Base-by-base conservation (phyloP, 1,140 invertebrate genomes). In the Pollicipes pollicipes region DNA sequence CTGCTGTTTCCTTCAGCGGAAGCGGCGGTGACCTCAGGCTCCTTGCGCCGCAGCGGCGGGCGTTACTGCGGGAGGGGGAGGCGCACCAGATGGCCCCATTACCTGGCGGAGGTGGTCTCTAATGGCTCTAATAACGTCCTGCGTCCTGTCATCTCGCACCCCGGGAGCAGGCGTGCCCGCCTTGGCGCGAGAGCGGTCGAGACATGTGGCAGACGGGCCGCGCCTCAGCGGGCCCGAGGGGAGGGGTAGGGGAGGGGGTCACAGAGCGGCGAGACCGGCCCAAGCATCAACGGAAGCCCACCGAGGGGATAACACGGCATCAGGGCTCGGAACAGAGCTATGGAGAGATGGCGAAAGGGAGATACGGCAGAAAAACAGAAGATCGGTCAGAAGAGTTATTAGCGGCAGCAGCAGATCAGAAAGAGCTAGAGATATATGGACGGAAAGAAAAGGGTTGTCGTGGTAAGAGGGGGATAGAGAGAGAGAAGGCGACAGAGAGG, bases 221-320 rank as follows among this genome's bases (percentile, higher is more conserved):
- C n/a, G n/a, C n/a, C n/a, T n/a, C n/a, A n/a, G n/a, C n/a, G n/a
- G n/a, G n/a, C n/a, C n/a, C n/a, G n/a, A n/a, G n/a, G 67, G 68
- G 68, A 72, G 68, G 70, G 68, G 24, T 37, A 37, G 68, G 68
- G 35, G 29, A 63, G 35, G 1, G 68, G 71, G 21, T 66, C 71
- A 35, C 28, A 35, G 17, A 32, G 27, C 13, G 45, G 31, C 67
- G 63, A 64, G 27, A 28, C 58, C 71, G 70, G 69, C 21, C 27
- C 37, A 24, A n/a, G n/a, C n/a, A n/a, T n/a, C n/a, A n/a, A n/a
- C n/a, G n/a, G n/a, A n/a, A n/a, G n/a, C n/a, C n/a, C n/a, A n/a
- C n/a, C n/a, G 69, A 58, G 26, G 68, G 67, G 27, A 24, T 30
- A 64, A 69, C 70, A 37, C 64, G 63, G 0, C 58, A 67, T 63